Evolutionary conservation across 2,113 vertebrate genomes (phyloP).

Genomic region (Grallaria varia): DNA sequence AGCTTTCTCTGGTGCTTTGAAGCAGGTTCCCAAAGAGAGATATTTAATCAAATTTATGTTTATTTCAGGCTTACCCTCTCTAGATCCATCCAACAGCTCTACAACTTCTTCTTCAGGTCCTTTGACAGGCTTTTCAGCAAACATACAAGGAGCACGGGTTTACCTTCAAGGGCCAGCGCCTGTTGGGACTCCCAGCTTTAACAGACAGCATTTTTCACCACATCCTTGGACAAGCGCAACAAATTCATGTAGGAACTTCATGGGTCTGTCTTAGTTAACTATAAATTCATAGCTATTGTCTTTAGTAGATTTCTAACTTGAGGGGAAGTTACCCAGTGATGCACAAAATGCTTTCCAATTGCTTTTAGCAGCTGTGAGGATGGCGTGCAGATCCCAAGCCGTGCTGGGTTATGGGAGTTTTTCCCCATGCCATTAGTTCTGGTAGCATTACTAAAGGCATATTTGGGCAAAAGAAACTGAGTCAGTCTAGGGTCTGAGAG

Average conservation of each 20-base stretch:
- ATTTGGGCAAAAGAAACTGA: neutral
- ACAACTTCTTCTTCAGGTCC: slow-evolving; percentile 82
- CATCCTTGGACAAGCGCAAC: slow-evolving; percentile 96
- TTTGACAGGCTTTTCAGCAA: slow-evolving; percentile 90
- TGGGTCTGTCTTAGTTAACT: slow-evolving; percentile 73
- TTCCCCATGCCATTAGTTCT: neutral
- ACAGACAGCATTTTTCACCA: slow-evolving; percentile 99
- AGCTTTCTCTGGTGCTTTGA: slow-evolving; percentile 47
- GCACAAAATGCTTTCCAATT: slow-evolving; percentile 45
- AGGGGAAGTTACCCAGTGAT: slow-evolving; percentile 16
- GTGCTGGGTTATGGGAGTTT: neutral
- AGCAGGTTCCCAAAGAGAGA: slow-evolving; percentile 59
- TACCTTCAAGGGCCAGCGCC: slow-evolving; percentile 89
- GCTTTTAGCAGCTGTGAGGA: slow-evolving; percentile 17
- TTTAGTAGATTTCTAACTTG: slow-evolving; percentile 41
- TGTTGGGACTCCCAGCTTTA: slow-evolving; percentile 93
- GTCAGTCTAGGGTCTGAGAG: neutral
- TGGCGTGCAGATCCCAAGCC: neutral
- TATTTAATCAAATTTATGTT: slow-evolving; percentile 70
- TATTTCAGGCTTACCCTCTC: slow-evolving; percentile 82
- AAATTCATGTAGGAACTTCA: slow-evolving; percentile 90
- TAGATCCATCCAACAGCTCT: slow-evolving; percentile 81
- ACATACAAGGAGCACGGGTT: slow-evolving; percentile 92
- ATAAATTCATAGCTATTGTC: slow-evolving; percentile 52
- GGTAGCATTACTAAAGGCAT: neutral